Evolutionary conservation across 2,888 invertebrate genomes (phyloP), one percentile per base, ranked within the genome.

Genomic region (Endotricha flammealis): DNA sequence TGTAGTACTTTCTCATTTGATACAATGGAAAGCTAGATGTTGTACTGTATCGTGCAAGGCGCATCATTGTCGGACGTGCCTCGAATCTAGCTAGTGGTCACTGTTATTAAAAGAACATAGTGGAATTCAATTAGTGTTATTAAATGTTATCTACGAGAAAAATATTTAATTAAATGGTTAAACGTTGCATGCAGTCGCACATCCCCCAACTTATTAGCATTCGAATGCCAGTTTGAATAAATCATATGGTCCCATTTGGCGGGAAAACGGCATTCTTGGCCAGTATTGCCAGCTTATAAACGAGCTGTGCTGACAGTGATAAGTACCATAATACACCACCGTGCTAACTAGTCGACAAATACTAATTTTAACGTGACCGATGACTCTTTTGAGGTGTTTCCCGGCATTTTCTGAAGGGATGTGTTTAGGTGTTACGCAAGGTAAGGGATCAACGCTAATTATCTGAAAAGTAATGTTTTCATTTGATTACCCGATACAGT

Each of bases 241-340:
- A 74, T 75, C 64, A 75, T 50, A 44, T 41, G 50, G 61, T 64
- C 68, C 67, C 64, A 53, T 55, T 54, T 67, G 73, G 66, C 69
- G 55, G 60, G 59, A 58, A 66, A 62, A 64, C 60, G 53, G 51
- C 49, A 55, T 53, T 56, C 48, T 52, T 50, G 68, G 68, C 70
- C 71, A 67, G 66, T 57, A 59, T 67, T 68, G 68, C 70, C 71
- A 67, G 66, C 57, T 59, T 67, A 68, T 69, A 72, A 75, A 69
- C 68, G 60, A 68, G 53, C 58, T 61, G 57, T 48, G 49, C 64
- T 53, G 59, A 57, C 61, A 55, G 50, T 57, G 63, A 64, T 64
- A 54, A 44, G 57, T 53, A 56, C 36, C 36, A 36, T 38, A 36
- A 28, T 32, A 36, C 29, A 27, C 29, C 29, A 28, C 52, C 33